phyloP scores from a whole-genome alignment of 2,888 invertebrate genomes.

The Sacculina carcini region DNA sequence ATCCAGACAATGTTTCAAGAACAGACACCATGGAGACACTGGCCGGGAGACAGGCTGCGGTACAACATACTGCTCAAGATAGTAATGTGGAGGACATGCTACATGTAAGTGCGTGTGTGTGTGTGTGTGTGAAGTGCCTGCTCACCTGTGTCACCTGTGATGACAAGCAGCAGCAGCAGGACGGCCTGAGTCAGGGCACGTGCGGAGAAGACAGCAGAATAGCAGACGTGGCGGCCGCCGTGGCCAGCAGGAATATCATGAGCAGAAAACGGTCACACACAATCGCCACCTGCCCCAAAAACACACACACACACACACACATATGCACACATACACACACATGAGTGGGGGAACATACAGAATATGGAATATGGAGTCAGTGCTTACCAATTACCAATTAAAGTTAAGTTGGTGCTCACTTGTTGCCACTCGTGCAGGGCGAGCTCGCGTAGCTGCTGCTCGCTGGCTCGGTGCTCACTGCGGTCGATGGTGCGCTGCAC shows the following conservation, averaged over 20 bases:
- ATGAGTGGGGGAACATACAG: background rate
- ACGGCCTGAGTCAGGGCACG: constrained; percentile 20
- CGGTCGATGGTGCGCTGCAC: constrained; percentile 47
- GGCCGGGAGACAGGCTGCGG: no score
- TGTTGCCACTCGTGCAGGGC: constrained; percentile 63
- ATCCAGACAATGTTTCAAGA: no score
- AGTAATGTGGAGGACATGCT: no score
- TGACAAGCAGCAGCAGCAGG: no score
- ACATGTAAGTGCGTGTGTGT: no score
- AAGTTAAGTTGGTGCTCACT: constrained; percentile 9
- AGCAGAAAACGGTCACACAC: constrained; percentile 47
- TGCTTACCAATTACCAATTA: constrained; percentile 7
- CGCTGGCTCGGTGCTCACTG: constrained; percentile 48
- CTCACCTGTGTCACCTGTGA: no score
- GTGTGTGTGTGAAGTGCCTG: no score
- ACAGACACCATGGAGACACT: no score
- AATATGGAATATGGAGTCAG: background rate
- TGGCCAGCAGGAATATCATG: constrained; percentile 45
- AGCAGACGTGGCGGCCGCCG: constrained; percentile 46
- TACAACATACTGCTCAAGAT: no score
- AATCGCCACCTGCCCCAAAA: constrained; percentile 29
- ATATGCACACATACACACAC: no score
- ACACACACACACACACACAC: no score
- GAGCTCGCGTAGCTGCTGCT: constrained; percentile 48
- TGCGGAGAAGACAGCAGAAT: constrained; percentile 41